Conservation (phyloP, 2,888 invertebrate genomes). For the Mythimna vitellina region DNA sequence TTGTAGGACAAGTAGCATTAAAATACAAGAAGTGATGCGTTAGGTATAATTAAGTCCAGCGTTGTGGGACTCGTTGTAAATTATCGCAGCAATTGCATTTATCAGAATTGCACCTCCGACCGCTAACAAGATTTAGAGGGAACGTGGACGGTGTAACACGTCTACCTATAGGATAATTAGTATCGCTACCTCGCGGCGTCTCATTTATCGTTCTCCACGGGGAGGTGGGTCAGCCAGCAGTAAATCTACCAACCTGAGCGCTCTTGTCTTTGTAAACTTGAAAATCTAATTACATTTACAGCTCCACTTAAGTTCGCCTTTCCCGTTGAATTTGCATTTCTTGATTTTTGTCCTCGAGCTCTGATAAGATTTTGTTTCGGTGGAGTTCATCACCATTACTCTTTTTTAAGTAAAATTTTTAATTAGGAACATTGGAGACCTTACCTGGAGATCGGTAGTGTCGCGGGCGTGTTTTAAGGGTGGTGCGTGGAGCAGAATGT, state of each 20-base stretch:
- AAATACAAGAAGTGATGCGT: conserved; percentile 58
- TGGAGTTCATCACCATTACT: conserved; percentile 71
- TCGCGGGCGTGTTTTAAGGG: conserved; percentile 64
- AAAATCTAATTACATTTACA: conserved; percentile 91
- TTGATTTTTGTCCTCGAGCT: conserved; percentile 81
- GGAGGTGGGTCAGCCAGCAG: conserved; percentile 89
- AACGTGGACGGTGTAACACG: conserved; percentile 80
- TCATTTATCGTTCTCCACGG: conserved; percentile 88
- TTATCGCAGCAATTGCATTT: conserved; percentile 78
- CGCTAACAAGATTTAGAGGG: conserved; percentile 85
- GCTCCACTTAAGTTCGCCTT: conserved; percentile 86
- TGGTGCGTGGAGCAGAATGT: conserved; percentile 76
- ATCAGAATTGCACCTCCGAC: conserved; percentile 82
- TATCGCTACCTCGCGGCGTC: conserved; percentile 89
- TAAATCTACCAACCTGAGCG: conserved; percentile 90
- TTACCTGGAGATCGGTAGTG: conserved; percentile 59
- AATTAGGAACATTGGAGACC: conserved; percentile 63
- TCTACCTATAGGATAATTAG: conserved; percentile 89
- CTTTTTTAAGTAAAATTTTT: conserved; percentile 65
- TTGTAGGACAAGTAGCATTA: conserved; percentile 24
- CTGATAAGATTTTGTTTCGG: conserved; percentile 79
- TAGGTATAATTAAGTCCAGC: conserved; percentile 65
- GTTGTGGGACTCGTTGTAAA: conserved; percentile 69
- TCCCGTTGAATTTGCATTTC: conserved; percentile 87
- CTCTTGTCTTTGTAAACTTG: conserved; percentile 90